phyloP scores from a whole-genome alignment of 35 echinoderm and acorn worm genomes.

The Apostichopus californicus region DNA sequence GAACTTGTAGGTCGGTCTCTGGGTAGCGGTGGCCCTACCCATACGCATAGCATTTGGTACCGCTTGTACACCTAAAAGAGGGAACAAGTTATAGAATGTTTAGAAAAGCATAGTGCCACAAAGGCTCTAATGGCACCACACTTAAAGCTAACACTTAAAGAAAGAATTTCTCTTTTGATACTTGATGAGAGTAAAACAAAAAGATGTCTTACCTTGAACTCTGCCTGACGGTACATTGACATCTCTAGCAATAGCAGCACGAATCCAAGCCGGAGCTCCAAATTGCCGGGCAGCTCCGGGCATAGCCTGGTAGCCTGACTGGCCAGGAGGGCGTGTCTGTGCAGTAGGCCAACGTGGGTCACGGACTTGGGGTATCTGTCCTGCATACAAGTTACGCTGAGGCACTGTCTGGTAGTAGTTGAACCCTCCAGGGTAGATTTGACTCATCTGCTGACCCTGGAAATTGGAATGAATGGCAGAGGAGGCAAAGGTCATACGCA shows the following conservation, averaged over 20 bases:
- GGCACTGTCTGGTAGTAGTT: slow-evolving; percentile 66
- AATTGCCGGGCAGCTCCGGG: neutral
- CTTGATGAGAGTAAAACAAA: neutral
- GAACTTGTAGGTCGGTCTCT: slow-evolving; percentile 23
- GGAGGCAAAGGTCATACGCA: too few species aligned
- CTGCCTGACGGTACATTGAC: neutral
- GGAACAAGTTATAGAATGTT: neutral
- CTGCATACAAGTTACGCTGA: slow-evolving; percentile 73
- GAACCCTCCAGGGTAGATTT: slow-evolving; percentile 69
- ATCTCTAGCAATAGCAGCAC: neutral
- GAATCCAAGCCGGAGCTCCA: neutral
- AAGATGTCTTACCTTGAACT: neutral
- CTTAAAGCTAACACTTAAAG: neutral
- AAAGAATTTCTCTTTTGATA: neutral
- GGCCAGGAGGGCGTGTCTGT: neutral
- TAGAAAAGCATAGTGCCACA: neutral
- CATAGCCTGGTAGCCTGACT: slow-evolving; percentile 25
- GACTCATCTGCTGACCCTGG: slow-evolving; percentile 79
- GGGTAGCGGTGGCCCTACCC: neutral
- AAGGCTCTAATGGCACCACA: neutral
- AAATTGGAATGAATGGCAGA: neutral
- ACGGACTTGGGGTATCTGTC: slow-evolving; percentile 84
- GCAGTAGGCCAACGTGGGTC: slow-evolving; percentile 71
- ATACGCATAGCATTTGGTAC: slow-evolving; percentile 15
- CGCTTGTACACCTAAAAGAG: neutral